Evolutionary conservation across 1,140 invertebrate genomes (phyloP).

Genomic region (Drepana arcuata): DNA sequence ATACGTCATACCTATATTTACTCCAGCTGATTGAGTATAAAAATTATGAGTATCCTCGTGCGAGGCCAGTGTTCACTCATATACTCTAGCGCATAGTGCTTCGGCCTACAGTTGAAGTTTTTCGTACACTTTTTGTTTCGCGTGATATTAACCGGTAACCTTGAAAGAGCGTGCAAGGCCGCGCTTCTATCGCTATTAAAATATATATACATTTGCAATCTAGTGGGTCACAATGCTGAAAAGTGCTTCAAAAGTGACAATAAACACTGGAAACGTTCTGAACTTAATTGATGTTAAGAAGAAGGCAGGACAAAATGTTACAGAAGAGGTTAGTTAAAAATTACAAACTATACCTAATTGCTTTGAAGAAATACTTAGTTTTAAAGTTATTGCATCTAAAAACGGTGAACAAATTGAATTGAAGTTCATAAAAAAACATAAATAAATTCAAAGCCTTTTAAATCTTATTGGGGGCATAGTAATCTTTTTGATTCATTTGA

Average conservation of each 20-base stretch:
- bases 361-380: too few relatives aligned
- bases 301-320: constrained; percentile 85
- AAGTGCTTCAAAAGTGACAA: constrained; percentile 68
- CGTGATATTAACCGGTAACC: constrained; percentile 25
- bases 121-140: too few relatives aligned
- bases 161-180: constrained; percentile 19
- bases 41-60: constrained; percentile 27
- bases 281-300: constrained; percentile 86
- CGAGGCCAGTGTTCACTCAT: constrained; percentile 35
- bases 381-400: too few relatives aligned
- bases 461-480: too few relatives aligned
- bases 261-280: constrained; percentile 91
- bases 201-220: constrained; percentile 22
- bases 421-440: too few relatives aligned
- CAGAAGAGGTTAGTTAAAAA: constrained; percentile 84
- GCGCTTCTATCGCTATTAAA: constrained; percentile 9
- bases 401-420: too few relatives aligned
- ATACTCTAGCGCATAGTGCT: constrained; percentile 10
- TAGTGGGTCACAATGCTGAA: constrained; percentile 48
- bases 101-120: too few relatives aligned
- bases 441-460: too few relatives aligned
- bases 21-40: constrained; percentile 24
- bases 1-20: constrained; percentile 25
- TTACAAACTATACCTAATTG: too few relatives aligned
- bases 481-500: too few relatives aligned